Percentiles rank a stretch among this genome's conserved stretches.
These are phyloP conservation scores for Volucella inflata DNA, from an alignment of 2,888 invertebrate genomes.

Conservation along the genomic window DNA sequence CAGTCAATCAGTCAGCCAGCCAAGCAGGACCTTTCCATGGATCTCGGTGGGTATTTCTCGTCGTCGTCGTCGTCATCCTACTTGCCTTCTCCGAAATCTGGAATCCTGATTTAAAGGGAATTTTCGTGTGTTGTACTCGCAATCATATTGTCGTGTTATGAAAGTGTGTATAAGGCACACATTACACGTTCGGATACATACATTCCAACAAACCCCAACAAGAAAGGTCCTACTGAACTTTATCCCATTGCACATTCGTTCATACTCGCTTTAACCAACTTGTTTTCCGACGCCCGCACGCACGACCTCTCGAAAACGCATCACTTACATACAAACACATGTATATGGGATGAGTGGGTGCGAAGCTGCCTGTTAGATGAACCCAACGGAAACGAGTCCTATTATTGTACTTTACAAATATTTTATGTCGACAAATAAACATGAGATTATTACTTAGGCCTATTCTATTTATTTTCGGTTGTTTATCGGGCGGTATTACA, in stretches of 20 bases:
- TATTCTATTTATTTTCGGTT: slow-evolving; percentile 63
- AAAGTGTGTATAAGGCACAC: slow-evolving; percentile 52
- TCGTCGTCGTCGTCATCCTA: slow-evolving; percentile 2
- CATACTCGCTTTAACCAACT: not conserved
- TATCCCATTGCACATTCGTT: not conserved
- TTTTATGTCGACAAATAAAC: slow-evolving; percentile 73
- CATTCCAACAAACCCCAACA: not conserved
- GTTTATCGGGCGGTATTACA: slow-evolving; percentile 57
- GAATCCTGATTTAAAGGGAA: slow-evolving; percentile 64
- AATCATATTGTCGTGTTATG: slow-evolving; percentile 42
- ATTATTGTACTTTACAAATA: slow-evolving; percentile 73
- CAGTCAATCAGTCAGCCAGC: slow-evolving; percentile 39
- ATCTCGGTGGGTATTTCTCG: slow-evolving; percentile 3
- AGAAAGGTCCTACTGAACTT: slow-evolving; percentile 43
- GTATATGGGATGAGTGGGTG: not conserved
- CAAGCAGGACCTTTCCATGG: slow-evolving; percentile 7
- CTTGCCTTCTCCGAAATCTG: slow-evolving; percentile 56
- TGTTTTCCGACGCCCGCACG: not conserved
- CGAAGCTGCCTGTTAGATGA: too few species aligned
- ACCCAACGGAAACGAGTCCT: slow-evolving; percentile 41
- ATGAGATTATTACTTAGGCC: slow-evolving; percentile 68
- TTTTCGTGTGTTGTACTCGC: slow-evolving; percentile 27
- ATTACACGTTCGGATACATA: slow-evolving; percentile 52
- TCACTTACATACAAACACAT: slow-evolving; percentile 1
- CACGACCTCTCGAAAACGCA: slow-evolving; percentile 4